phyloP scores from a whole-genome alignment of 1,140 invertebrate genomes.

The Trachymyrmex septentrionalis region DNA sequence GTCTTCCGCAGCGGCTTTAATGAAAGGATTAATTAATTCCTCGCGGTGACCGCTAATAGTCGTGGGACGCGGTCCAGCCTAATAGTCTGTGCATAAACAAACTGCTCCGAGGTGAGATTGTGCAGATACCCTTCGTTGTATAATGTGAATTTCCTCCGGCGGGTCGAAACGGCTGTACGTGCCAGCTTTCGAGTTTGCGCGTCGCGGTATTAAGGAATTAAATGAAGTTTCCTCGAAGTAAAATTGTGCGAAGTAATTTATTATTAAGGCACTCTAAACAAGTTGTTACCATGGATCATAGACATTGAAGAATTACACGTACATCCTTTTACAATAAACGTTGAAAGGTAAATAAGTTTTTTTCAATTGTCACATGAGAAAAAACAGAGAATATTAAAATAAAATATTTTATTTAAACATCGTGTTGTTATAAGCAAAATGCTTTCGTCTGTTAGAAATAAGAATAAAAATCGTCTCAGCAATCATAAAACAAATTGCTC shows the following conservation, averaged over 20 bases:
- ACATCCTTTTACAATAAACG: background rate
- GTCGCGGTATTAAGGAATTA: slow-evolving; percentile 31
- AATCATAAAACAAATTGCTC: background rate
- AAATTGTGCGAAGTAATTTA: slow-evolving; percentile 7
- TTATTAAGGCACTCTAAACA: slow-evolving; percentile 12
- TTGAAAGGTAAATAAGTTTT: slow-evolving; percentile 1
- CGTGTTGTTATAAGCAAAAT: background rate
- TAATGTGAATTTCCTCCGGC: slow-evolving; percentile 3
- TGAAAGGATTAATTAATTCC: slow-evolving; percentile 78
- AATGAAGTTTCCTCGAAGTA: slow-evolving; percentile 17
- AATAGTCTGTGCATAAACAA: slow-evolving; percentile 55
- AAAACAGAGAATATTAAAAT: background rate
- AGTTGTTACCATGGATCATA: slow-evolving; percentile 4
- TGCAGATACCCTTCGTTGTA: background rate
- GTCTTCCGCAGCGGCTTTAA: slow-evolving; percentile 88
- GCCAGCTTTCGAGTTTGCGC: slow-evolving; percentile 20
- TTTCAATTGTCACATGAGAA: background rate
- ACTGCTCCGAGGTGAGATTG: slow-evolving; percentile 26
- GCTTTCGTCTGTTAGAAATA: background rate
- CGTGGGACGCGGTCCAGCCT: slow-evolving; percentile 54
- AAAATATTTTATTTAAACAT: background rate
- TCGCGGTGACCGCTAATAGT: slow-evolving; percentile 52
- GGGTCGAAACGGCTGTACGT: slow-evolving; percentile 12
- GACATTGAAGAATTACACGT: background rate
- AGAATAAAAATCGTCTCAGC: background rate